phyloP scores from a whole-genome alignment of 2,113 vertebrate species.

The Phainopepla nitens region DNA sequence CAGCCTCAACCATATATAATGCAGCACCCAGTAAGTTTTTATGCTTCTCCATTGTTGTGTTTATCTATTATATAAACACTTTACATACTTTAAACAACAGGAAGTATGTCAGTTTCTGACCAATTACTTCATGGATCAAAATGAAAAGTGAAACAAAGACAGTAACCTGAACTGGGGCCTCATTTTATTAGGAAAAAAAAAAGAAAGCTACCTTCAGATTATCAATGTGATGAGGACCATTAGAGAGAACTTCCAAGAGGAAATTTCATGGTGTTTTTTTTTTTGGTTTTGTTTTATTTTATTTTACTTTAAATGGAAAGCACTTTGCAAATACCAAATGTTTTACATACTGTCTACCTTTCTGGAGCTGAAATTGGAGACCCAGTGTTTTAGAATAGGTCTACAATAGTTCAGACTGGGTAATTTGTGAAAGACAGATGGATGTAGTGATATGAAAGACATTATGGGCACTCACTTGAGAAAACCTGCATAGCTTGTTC shows the following conservation, averaged over 20 bases:
- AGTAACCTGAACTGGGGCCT: background rate
- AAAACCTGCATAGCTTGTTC: conserved; percentile 24
- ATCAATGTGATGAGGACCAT: background rate
- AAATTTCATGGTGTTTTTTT: background rate
- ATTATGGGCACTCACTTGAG: background rate
- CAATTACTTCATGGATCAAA: background rate
- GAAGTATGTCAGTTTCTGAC: background rate
- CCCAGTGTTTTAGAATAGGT: background rate
- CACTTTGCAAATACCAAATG: background rate
- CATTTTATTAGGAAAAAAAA: background rate
- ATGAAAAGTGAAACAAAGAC: background rate
- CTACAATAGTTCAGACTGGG: background rate
- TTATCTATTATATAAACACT: background rate
- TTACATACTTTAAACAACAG: background rate
- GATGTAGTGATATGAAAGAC: background rate
- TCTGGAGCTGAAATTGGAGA: background rate
- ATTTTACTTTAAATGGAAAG: background rate
- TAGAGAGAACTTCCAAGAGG: background rate
- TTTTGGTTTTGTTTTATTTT: background rate
- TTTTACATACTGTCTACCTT: background rate
- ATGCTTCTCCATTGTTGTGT: background rate
- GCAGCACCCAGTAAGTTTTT: conserved; percentile 93
- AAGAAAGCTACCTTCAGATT: background rate
- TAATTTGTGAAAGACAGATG: background rate
- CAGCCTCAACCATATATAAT: conserved; percentile 95